phyloP scores from a whole-genome alignment of 2,888 invertebrate genomes.

The Stenodera caucasica region DNA sequence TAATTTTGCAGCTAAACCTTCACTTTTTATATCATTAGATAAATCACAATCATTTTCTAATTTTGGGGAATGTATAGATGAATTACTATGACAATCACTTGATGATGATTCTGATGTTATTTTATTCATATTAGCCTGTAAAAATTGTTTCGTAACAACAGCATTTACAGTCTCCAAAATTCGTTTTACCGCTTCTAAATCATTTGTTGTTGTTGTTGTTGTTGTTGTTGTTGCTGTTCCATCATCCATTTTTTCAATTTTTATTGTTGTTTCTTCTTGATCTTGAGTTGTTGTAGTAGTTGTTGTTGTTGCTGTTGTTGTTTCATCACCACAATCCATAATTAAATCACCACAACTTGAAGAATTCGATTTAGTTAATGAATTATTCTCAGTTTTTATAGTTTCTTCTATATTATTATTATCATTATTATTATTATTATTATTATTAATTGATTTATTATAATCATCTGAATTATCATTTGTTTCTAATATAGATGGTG shows the following conservation, averaged over 20 bases:
- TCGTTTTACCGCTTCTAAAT: conserved; percentile 68
- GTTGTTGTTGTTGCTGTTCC: conserved; percentile 35
- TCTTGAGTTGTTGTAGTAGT: conserved; percentile 53
- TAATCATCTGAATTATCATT: conserved; percentile 58
- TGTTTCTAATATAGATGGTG: conserved; percentile 51
- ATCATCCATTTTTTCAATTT: conserved; percentile 13
- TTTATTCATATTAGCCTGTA: conserved; percentile 70
- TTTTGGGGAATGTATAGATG: conserved; percentile 46
- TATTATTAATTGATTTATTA: conserved; percentile 50
- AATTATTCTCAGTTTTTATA: conserved; percentile 29
- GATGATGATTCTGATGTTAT: conserved; percentile 62
- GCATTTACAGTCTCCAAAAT: conserved; percentile 76
- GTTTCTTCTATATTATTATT: conserved; percentile 27
- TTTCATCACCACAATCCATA: conserved; percentile 58
- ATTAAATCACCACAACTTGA: conserved; percentile 61
- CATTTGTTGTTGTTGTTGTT: conserved; percentile 51
- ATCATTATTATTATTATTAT: conserved; percentile 22
- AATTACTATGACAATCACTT: conserved; percentile 53
- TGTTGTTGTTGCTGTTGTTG: neutral
- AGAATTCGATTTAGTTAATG: conserved; percentile 49
- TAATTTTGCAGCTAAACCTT: conserved; percentile 77
- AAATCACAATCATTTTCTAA: conserved; percentile 66
- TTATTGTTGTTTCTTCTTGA: conserved; percentile 58
- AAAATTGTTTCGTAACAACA: conserved; percentile 73
- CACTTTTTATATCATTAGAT: conserved; percentile 67